Base-by-base conservation (phyloP, 2,888 invertebrate species). In the Diplazon laetatorius region DNA sequence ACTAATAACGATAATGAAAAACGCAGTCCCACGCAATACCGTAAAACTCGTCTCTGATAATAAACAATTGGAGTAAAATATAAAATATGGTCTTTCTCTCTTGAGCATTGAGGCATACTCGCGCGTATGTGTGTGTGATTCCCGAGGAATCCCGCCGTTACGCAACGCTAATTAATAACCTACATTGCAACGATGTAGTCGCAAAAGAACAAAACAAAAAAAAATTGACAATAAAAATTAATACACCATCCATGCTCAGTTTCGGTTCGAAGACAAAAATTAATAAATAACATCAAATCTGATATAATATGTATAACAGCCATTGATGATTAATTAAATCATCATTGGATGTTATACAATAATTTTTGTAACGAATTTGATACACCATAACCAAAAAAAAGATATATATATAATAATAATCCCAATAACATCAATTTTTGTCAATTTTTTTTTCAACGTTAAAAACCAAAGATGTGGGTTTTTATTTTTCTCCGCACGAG, bases 101-200 rank as follows among this genome's bases (percentile, higher is more conserved):
- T 70, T 78, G 78, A 78, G 78, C 78, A 78, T 62, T 46, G 66
- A n/a, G 71, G 42, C 65, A 46, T 77, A 46, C 10, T 46, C 57
- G 25, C 30, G 55, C 79, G 77, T 80, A 74, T 74, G 70, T 73
- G 77, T 80, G 76, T 74, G 70, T 73, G 80, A 62, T 66, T 60
- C 62, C 39, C 39, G 60, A 71, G 37, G 42, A 62, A 50, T 63
- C 62, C 80, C 75, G 72, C 16, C 48, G 57, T 65, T 76, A 59
- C 63, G 73, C 57, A 72, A 73, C 35, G 22, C 66, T 30, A 37
- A 72, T 18, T 66, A 20, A 65, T 70, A 70, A 78, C 22, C 63
- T 42, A 70, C 9, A 9, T 35, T 8, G 9, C 30, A 14, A 35
- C 14, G 52, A 30, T 52, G 5, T 22, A 52, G 50, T 25, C n/a